phyloP scores from a whole-genome alignment of 2,797 vertebrate species.

The Argyrosomus regius region DNA sequence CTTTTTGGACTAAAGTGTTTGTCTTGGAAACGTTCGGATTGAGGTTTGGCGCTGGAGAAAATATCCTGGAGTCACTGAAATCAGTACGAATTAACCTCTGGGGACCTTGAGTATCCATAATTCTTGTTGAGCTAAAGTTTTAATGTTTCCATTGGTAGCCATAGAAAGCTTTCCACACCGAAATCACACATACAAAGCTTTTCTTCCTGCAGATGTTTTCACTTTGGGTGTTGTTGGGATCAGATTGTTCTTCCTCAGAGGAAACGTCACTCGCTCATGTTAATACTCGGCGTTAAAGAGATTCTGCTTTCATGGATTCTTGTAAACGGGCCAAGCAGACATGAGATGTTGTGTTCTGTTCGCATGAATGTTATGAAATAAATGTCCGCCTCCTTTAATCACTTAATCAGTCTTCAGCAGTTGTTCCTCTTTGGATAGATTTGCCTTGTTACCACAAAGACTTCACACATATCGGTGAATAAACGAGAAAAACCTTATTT shows the following conservation, averaged over 20 bases:
- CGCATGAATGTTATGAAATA: constrained; percentile 28
- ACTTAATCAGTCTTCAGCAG: constrained; percentile 6
- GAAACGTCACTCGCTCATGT: neutral
- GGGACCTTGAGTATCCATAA: neutral
- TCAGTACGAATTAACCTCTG: neutral
- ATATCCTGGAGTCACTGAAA: neutral
- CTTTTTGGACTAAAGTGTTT: neutral
- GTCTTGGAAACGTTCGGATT: neutral
- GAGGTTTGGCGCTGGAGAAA: neutral
- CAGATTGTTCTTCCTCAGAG: neutral
- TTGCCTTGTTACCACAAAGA: neutral
- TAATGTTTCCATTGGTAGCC: no score
- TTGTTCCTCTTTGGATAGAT: neutral
- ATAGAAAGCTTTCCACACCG: no score
- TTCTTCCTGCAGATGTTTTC: neutral
- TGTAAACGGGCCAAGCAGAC: constrained; percentile 30
- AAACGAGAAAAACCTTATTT: no score
- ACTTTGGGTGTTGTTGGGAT: fast-evolving
- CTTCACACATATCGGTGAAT: no score
- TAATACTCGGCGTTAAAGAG: neutral
- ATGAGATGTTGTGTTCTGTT: constrained; percentile 19
- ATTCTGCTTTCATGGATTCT: constrained; percentile 31
- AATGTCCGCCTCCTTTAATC: constrained; percentile 12
- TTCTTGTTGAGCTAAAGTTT: neutral
- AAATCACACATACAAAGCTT: no score